These are phyloP conservation scores for Pararge aegeria DNA, from an alignment of 1,140 invertebrate species.

Conservation along the genomic window DNA sequence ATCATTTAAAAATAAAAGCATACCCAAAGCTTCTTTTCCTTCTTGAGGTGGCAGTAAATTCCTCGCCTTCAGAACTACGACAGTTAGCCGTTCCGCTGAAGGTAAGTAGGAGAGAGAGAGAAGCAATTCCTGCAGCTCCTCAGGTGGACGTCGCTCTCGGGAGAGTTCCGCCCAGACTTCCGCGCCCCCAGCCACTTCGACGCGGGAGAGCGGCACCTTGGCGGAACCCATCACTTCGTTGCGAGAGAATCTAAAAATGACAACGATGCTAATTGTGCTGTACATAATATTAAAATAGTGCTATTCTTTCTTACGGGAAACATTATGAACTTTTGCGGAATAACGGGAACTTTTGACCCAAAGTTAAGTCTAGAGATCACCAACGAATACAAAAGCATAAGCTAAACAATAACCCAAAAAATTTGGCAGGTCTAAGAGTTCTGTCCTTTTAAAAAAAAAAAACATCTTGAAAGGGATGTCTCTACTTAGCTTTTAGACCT, in stretches of 20 bases:
- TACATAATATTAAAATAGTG: too few relatives aligned
- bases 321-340: too few relatives aligned
- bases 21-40: constrained; percentile 82
- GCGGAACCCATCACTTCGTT: constrained; percentile 90
- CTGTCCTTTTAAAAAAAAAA: too few relatives aligned
- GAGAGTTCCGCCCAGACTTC: constrained; percentile 90
- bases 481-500: too few relatives aligned
- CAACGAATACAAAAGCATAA: too few relatives aligned
- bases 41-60: constrained; percentile 87
- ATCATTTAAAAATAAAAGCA: constrained; percentile 15
- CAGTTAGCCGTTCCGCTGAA: constrained; percentile 91
- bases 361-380: too few relatives aligned
- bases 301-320: too few relatives aligned
- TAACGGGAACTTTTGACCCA: too few relatives aligned
- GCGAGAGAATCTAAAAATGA: constrained; percentile 82
- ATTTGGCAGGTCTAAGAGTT: too few relatives aligned
- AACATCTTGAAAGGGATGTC: too few relatives aligned
- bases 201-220: constrained; percentile 84
- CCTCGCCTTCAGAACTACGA: constrained; percentile 90
- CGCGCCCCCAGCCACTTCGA: constrained; percentile 85
- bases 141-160: constrained; percentile 87
- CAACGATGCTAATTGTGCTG: too few relatives aligned
- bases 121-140: constrained; percentile 89
- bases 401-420: too few relatives aligned
- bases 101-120: constrained; percentile 92